A percentile compares a stretch with the other conserved stretches of the same genome.
These are phyloP conservation scores for Buphagus erythrorhynchus DNA, from an alignment of 2,797 vertebrate genomes.

Conservation along the genomic window DNA sequence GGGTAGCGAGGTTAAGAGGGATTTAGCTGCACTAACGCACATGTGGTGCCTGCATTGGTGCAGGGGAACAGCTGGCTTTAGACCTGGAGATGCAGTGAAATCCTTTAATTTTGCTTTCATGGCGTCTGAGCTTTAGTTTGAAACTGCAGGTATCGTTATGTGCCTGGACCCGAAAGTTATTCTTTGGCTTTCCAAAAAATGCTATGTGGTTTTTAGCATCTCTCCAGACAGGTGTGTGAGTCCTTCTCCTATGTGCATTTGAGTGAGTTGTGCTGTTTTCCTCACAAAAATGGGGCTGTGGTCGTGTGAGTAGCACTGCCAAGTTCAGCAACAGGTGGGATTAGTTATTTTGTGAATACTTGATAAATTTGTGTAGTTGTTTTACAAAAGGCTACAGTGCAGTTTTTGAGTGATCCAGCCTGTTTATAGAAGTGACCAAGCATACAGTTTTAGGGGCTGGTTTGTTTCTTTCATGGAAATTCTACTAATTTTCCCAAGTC, in stretches of 20 bases:
- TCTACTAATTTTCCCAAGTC: neutral
- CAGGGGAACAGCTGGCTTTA: accelerated
- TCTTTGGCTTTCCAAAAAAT: neutral
- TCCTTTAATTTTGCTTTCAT: neutral
- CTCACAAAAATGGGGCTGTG: accelerated
- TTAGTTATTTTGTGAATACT: neutral
- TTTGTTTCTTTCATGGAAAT: neutral
- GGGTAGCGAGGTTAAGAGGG: accelerated
- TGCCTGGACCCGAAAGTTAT: neutral
- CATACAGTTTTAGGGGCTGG: accelerated
- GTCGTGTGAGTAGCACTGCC: too few species aligned
- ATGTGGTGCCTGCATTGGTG: accelerated
- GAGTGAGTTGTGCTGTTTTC: neutral
- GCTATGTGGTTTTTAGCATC: neutral
- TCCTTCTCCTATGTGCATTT: accelerated
- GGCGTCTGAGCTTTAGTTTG: neutral
- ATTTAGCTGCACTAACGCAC: neutral
- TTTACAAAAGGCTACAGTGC: accelerated
- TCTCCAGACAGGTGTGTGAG: neutral
- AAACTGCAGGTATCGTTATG: neutral
- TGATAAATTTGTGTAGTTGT: neutral
- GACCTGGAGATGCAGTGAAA: accelerated
- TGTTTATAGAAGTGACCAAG: neutral
- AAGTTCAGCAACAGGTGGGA: neutral
- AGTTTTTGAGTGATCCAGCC: neutral